Evolutionary conservation across 35 echinoderm and acorn worm species (phyloP).

Genomic region (Heliocidaris erythrogramma): DNA sequence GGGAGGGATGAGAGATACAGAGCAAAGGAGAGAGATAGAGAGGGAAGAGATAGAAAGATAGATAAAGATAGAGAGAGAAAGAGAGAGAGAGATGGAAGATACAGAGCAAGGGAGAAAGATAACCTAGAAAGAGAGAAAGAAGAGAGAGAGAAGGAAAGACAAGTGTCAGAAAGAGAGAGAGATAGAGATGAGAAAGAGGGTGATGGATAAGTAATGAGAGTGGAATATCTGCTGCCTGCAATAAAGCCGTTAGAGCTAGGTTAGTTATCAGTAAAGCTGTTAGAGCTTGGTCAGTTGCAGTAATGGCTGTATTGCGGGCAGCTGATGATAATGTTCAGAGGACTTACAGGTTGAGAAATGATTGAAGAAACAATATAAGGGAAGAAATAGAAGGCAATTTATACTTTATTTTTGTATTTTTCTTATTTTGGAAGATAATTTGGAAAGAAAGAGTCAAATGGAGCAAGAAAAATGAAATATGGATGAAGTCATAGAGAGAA

Average conservation of each 20-base stretch:
- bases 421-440: neutral
- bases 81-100: neutral
- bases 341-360: neutral
- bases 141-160: neutral
- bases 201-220: neutral
- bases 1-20: neutral
- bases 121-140: neutral
- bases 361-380: neutral
- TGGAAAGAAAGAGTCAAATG: neutral
- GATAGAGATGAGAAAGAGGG: neutral
- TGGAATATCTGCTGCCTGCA: too few species aligned
- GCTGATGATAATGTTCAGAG: neutral
- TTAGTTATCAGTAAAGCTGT: too few species aligned
- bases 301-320: neutral
- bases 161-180: neutral
- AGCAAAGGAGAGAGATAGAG: neutral
- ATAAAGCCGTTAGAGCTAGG: neutral
- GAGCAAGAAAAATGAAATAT: neutral
- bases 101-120: neutral
- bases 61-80: neutral
- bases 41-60: neutral
- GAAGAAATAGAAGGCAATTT: neutral
- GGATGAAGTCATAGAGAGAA: neutral
- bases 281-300: neutral
- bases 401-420: neutral